These are phyloP conservation scores for Podarcis lilfordi DNA, from an alignment of 2,797 vertebrate species.

Conservation along the genomic window DNA sequence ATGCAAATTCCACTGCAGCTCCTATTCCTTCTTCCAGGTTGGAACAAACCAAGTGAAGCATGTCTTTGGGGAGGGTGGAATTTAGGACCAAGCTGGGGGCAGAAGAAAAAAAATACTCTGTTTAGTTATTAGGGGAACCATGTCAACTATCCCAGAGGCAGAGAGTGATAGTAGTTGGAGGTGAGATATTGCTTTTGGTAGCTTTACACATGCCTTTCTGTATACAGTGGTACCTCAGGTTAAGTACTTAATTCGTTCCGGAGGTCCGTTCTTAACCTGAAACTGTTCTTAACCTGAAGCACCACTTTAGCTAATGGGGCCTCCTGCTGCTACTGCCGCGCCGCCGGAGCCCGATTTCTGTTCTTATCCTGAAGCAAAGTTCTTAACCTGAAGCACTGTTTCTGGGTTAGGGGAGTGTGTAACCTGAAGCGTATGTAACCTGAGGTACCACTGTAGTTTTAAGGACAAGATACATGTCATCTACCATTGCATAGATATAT, in stretches of 20 bases:
- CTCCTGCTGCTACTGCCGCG: no score
- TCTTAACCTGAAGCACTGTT: no score
- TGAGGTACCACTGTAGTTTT: not conserved
- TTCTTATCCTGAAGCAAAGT: no score
- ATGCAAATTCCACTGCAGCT: slow-evolving; percentile 89
- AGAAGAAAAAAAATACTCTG: slow-evolving; percentile 19
- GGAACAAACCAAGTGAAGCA: slow-evolving; percentile 83
- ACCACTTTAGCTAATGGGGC: no score
- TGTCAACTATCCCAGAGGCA: not conserved
- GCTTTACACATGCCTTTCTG: not conserved
- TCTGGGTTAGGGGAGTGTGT: no score
- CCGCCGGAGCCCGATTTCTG: no score
- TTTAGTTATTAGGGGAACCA: not conserved
- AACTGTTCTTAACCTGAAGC: no score
- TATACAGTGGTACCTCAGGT: no score
- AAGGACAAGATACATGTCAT: not conserved
- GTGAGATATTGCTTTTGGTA: not conserved
- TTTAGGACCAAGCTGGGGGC: slow-evolving; percentile 81
- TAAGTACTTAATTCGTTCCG: no score
- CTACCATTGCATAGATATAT: not conserved
- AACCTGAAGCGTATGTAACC: no score
- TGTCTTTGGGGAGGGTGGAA: slow-evolving; percentile 82
- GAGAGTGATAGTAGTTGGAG: rapidly evolving
- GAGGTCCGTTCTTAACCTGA: no score
- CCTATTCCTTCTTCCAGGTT: slow-evolving; percentile 82